Base-by-base conservation (phyloP, 2,797 vertebrate species). In the Pangasius larnaudii region DNA sequence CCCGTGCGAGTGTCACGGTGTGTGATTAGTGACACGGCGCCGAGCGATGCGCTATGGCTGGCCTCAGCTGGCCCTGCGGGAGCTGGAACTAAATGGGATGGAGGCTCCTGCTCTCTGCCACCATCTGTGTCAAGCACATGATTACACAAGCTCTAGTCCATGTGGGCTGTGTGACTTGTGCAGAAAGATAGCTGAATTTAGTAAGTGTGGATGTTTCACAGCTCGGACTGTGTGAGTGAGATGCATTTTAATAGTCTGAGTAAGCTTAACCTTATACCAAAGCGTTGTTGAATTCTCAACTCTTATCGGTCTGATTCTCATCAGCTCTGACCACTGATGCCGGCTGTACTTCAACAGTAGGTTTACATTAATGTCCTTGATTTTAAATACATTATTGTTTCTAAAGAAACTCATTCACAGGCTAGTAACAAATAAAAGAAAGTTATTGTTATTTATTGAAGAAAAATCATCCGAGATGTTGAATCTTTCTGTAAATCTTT, bases 31-130 rank as follows among this genome's bases (percentile, higher is more conserved):
- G 63, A 86, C 85, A 85, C 46, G 81, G 89, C 30, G 89, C 75
- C 69, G 89, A 88, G 85, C 86, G 89, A 90, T 79, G 81, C 46
- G 69, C 71, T 86, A 74, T 65, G 85, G 81, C 78, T 85, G 85
- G 78, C 61, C 89, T 79, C 89, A 90, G 87, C 84, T 84, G 89
- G 78, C 85, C 61, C 71, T 83, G 53, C 58, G 71, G 79, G 85
- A 84, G 30, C 87, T 86, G 61, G 84, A 88, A 86, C 71, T 77
- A 88, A 88, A 33, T 72, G 61, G 63, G 39, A 82, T 53, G 65
- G 36, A 85, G 74, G 14, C 75, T 85, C 67, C 53, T 80, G 79
- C 33, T 84, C 51, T 81, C 71, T 49, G 63, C 85, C 61, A 77
- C 79, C 85, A 84, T 78, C 88, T 86, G 85, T 46, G 78, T 89